Conservation (phyloP, 2,113 vertebrate species). For the Ophiodon elongatus region DNA sequence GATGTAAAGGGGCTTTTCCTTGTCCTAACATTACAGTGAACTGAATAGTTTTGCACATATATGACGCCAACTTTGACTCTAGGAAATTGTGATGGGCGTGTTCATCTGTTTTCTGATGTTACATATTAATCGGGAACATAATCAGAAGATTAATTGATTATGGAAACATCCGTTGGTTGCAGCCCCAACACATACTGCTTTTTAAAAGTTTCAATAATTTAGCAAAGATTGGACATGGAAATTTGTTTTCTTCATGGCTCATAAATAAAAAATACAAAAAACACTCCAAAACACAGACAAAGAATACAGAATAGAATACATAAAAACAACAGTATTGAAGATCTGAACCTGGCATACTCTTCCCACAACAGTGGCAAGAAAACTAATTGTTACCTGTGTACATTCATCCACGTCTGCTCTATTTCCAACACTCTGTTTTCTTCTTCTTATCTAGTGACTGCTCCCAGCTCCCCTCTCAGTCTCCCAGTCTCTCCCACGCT, state of each 20-base stretch:
- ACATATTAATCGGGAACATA: background rate
- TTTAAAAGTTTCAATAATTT: background rate
- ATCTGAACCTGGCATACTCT: background rate
- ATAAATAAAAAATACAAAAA: background rate
- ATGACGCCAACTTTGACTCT: background rate
- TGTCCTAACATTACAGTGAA: background rate
- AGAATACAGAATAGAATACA: background rate
- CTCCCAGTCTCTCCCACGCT: constrained; percentile 90
- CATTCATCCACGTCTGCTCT: background rate
- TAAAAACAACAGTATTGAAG: background rate
- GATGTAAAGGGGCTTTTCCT: background rate
- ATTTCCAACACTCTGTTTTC: constrained; percentile 20
- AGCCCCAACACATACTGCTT: background rate
- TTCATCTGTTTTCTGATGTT: background rate
- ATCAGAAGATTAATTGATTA: background rate
- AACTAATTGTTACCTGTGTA: background rate
- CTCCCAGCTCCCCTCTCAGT: constrained; percentile 96
- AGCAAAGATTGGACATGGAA: background rate
- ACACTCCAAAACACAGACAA: background rate
- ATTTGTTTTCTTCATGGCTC: background rate
- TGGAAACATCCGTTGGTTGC: background rate
- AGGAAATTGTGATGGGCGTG: background rate
- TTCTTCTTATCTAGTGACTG: constrained; percentile 87
- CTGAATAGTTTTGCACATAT: background rate
- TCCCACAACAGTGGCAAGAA: background rate